phyloP scores from a whole-genome alignment of 2,888 invertebrate genomes.

The Dinocampus coccinellae region DNA sequence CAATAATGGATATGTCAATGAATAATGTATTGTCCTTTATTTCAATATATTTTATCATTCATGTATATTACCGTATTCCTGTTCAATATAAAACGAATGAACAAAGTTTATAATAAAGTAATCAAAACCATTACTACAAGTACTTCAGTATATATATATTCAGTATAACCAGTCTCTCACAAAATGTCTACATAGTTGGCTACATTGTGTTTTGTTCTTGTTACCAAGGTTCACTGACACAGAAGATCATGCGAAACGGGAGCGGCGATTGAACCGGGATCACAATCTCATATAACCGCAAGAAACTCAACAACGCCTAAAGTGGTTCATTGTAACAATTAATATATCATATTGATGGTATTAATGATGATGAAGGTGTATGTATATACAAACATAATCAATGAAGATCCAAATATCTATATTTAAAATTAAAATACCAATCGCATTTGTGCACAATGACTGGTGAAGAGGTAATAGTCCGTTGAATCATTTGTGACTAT shows the following conservation, averaged over 20 bases:
- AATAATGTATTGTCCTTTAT: background rate
- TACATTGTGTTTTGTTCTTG: slow-evolving; percentile 42
- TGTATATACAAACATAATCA: background rate
- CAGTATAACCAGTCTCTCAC: slow-evolving; percentile 35
- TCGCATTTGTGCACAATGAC: slow-evolving; percentile 27
- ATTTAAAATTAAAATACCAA: slow-evolving; percentile 33
- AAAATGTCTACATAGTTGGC: slow-evolving; percentile 30
- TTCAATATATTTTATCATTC: background rate
- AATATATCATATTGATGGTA: slow-evolving; percentile 12
- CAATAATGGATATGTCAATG: background rate
- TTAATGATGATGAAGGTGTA: too few relatives aligned
- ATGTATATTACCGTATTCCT: background rate
- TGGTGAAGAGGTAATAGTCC: background rate
- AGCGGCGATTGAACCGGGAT: slow-evolving; percentile 33
- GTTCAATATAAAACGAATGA: background rate
- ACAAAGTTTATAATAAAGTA: too few relatives aligned
- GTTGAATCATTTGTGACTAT: background rate
- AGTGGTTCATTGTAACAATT: slow-evolving; percentile 13
- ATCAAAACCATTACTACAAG: slow-evolving; percentile 36
- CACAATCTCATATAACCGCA: slow-evolving; percentile 29
- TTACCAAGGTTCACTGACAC: slow-evolving; percentile 48
- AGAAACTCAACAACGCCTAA: background rate
- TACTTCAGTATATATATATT: background rate
- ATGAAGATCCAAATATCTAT: background rate
- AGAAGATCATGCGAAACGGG: slow-evolving; percentile 39